Evolutionary conservation across 1,140 invertebrate species (phyloP).

Genomic region (Eumaeus atala): DNA sequence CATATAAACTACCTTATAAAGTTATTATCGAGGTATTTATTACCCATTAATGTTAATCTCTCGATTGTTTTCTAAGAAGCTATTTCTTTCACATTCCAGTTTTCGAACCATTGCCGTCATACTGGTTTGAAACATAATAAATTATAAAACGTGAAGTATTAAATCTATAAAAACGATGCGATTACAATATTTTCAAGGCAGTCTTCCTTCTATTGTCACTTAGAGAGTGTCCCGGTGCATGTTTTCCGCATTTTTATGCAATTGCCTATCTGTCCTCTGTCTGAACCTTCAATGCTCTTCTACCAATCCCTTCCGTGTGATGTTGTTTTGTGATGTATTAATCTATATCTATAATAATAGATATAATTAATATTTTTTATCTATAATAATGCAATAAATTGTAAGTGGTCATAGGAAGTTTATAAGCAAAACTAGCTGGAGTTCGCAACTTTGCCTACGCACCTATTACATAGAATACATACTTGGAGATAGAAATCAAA

Average conservation of each 20-base stretch:
- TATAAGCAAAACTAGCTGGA: too few relatives aligned
- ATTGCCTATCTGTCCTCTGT: slow-evolving; percentile 21
- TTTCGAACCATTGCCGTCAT: neutral
- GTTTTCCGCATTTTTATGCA: slow-evolving; percentile 34
- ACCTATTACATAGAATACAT: too few relatives aligned
- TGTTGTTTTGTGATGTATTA: slow-evolving; percentile 25
- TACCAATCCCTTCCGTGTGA: slow-evolving; percentile 18
- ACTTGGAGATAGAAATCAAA: too few relatives aligned
- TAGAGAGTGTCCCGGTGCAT: slow-evolving; percentile 17
- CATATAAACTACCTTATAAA: too few relatives aligned
- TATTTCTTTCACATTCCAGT: neutral
- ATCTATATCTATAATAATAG: neutral
- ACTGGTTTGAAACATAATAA: neutral
- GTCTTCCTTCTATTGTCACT: slow-evolving; percentile 24
- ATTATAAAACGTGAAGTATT: neutral
- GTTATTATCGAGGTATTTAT: too few relatives aligned
- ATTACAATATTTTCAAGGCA: slow-evolving; percentile 31
- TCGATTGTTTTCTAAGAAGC: neutral
- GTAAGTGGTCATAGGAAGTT: too few relatives aligned
- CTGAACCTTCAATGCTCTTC: slow-evolving; percentile 25
- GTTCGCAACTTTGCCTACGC: too few relatives aligned
- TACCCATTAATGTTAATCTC: too few relatives aligned
- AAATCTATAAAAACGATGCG: slow-evolving; percentile 16
- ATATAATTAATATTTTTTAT: too few relatives aligned
- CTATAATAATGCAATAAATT: too few relatives aligned